phyloP scores from a whole-genome alignment of 2,888 invertebrate species.

The Orthosia cruda region DNA sequence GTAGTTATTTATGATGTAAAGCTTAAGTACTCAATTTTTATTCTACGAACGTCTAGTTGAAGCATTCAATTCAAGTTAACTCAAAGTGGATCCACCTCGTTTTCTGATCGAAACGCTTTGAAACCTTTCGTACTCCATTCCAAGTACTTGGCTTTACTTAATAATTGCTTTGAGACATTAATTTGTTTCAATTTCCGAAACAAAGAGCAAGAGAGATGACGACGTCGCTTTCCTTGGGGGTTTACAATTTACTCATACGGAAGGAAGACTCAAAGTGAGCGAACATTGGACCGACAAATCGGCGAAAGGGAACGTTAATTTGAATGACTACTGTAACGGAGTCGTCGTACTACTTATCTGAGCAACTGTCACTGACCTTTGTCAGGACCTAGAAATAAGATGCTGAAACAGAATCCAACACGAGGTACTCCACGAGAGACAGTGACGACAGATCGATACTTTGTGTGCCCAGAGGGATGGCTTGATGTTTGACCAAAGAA shows the following conservation, averaged over 20 bases:
- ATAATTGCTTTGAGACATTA: slow-evolving; percentile 44
- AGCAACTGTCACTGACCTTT: too few species aligned
- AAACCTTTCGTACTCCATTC: neutral
- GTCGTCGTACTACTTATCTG: neutral
- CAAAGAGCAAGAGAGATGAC: slow-evolving; percentile 37
- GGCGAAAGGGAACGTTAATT: neutral
- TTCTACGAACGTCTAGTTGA: neutral
- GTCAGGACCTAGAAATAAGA: neutral
- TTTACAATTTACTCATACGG: slow-evolving; percentile 23
- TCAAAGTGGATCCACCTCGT: neutral
- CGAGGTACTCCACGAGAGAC: too few species aligned
- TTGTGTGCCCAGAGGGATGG: too few species aligned
- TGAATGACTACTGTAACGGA: neutral
- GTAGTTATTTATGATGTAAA: neutral
- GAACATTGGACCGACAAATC: slow-evolving; percentile 6
- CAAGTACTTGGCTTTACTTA: slow-evolving; percentile 37
- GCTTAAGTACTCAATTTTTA: neutral
- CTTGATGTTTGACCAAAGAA: too few species aligned
- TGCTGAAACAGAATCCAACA: neutral
- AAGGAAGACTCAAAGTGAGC: slow-evolving; percentile 11
- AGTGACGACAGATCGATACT: too few species aligned
- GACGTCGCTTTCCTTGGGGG: slow-evolving; percentile 14
- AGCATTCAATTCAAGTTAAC: slow-evolving; percentile 29
- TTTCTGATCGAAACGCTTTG: neutral
- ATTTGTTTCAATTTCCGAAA: slow-evolving; percentile 45